Conservation (phyloP, 2,797 vertebrate genomes). For the Siniperca undulata region DNA sequence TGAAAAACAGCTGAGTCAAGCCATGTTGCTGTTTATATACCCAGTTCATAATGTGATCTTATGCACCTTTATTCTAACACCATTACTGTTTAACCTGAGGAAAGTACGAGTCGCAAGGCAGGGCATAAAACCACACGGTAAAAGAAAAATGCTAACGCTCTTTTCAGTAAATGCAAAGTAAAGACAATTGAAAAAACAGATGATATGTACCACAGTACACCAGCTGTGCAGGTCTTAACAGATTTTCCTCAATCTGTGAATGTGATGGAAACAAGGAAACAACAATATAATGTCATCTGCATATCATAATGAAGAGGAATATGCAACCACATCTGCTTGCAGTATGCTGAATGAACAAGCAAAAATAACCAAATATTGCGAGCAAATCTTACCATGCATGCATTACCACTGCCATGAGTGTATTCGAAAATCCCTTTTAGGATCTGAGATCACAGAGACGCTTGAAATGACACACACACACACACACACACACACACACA, state of each 20-base stretch:
- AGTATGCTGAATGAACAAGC: constrained; percentile 13
- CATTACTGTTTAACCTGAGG: background rate
- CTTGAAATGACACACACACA: background rate
- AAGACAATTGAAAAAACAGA: background rate
- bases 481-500: background rate
- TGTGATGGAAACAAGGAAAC: constrained; percentile 51
- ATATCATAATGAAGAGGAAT: constrained; percentile 61
- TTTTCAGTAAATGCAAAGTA: constrained; percentile 4
- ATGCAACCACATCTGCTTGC: constrained; percentile 68
- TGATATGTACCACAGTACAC: background rate
- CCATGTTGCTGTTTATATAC: background rate
- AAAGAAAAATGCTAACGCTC: background rate
- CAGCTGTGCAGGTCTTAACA: constrained; percentile 66
- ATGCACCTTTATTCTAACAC: background rate
- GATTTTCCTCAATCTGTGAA: constrained; percentile 67
- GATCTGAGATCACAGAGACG: background rate
- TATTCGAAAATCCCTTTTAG: background rate
- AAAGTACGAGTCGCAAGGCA: background rate
- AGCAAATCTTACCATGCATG: constrained; percentile 24
- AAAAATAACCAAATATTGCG: constrained; percentile 17
- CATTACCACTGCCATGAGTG: background rate
- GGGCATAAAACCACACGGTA: background rate
- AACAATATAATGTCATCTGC: constrained; percentile 60
- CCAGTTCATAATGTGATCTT: background rate
- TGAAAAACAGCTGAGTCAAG: background rate